Percentiles rank a stretch among this genome's conserved stretches.
Evolutionary conservation across 2,888 invertebrate species (phyloP).

Genomic region (Mythimna albipuncta): DNA sequence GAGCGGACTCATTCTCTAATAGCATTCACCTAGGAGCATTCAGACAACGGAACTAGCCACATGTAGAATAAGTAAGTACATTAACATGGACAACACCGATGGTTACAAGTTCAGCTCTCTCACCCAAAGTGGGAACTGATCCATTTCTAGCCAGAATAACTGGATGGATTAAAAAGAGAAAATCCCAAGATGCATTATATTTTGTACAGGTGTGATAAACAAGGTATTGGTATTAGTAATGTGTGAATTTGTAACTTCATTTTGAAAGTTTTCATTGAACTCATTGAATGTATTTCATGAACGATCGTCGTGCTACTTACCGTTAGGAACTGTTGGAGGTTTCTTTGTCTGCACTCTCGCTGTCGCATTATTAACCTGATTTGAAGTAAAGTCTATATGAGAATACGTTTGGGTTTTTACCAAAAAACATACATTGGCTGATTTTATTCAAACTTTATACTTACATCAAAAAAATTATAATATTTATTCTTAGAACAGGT

Average conservation of each 20-base stretch:
- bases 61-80: constrained; percentile 79
- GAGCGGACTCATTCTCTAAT: constrained; percentile 85
- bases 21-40: constrained; percentile 90
- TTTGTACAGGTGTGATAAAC: constrained; percentile 66
- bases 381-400: constrained; percentile 82
- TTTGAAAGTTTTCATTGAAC: constrained; percentile 25
- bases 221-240: constrained; percentile 53
- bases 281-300: constrained; percentile 47
- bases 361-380: constrained; percentile 99
- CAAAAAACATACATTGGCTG: constrained; percentile 68
- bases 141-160: constrained; percentile 92
- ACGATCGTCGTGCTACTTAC: constrained; percentile 90
- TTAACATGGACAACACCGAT: constrained; percentile 87
- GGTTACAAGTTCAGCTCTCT: constrained; percentile 89
- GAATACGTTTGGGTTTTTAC: constrained; percentile 65
- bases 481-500: not conserved
- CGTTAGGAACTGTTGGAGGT: constrained; percentile 97
- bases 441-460: constrained; percentile 65
- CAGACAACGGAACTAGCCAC: constrained; percentile 88
- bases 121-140: constrained; percentile 92
- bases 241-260: constrained; percentile 45
- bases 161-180: constrained; percentile 89
- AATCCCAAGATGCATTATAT: constrained; percentile 86
- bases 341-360: constrained; percentile 99
- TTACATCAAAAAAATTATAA: not conserved